Base-by-base conservation (phyloP, 2,888 invertebrate species). In the Drosophila atripex region DNA sequence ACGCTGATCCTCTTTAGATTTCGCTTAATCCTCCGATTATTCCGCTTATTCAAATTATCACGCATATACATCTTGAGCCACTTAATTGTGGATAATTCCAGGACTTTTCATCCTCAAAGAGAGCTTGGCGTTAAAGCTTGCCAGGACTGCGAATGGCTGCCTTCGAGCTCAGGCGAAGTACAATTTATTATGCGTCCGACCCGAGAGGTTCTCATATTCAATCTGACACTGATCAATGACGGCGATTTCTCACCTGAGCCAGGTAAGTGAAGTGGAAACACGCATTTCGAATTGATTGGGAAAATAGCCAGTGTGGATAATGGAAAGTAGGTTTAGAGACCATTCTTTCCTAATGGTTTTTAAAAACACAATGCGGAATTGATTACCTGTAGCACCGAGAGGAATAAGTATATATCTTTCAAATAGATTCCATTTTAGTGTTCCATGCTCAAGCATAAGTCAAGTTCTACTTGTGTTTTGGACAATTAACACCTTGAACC, bases 141-240 rank as follows among this genome's bases (percentile, higher is more conserved):
- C 12, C 16, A 11, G 30, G 16, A 50, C 50, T 64, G 52, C 57
- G 30, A 11, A 21, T 11, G 16, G 3, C 38, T 35, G 38, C 16
- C 38, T 30, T 14, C 9, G 8, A 35, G 52, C 32, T 54, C 52
- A 71, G 55, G 45, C 58, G 52, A 32, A 58, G 60, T 64, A 57
- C 80, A 78, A 75, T 80, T 64, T 68, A 53, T 65, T 70, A 72
- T 73, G 53, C 58, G 59, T 23, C 71, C 23, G 57, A 49, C 56
- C 43, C 25, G 41, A 71, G 53, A 66, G 74, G 59, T 59, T 78
- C 78, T 78, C 74, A 72, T 73, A 72, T 78, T 73, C 80, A 75
- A 70, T 70, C 71, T 70, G 80, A 80, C 82, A 76, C 59, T 77
- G 76, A 84, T 61, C 72, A 73, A 76, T 73, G 73, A 77, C 72